Percentiles rank a stretch among this genome's conserved stretches.
Evolutionary conservation across 1,140 invertebrate genomes (phyloP).

Genomic region (Arctopsyche grandis): DNA sequence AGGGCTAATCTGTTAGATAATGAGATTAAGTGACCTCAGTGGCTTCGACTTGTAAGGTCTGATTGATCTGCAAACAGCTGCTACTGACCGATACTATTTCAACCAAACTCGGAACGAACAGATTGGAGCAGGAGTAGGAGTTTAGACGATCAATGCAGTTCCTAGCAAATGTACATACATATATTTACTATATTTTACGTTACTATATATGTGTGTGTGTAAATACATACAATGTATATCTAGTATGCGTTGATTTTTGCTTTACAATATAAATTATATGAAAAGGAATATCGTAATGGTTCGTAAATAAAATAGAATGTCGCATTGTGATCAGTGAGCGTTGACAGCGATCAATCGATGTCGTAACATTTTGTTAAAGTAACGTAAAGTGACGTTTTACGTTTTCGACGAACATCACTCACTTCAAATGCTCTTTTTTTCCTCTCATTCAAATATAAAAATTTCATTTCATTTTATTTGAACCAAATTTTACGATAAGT

Average conservation of each 20-base stretch:
- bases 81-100: conserved; percentile 39
- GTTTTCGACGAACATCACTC: not conserved
- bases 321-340: not conserved
- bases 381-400: conserved; percentile 6
- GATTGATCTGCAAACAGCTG: conserved; percentile 48
- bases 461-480: not conserved
- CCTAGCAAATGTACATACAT: not conserved
- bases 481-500: no score
- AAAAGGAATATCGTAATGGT: not conserved
- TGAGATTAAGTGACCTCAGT: conserved; percentile 39
- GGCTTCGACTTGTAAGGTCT: conserved; percentile 22
- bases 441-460: not conserved
- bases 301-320: not conserved
- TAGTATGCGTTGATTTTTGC: not conserved
- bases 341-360: conserved; percentile 10
- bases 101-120: not conserved
- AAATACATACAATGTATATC: no score
- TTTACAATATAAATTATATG: not conserved
- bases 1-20: conserved; percentile 38
- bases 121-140: not conserved
- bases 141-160: not conserved
- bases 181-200: no score
- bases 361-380: not conserved
- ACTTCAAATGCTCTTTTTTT: not conserved
- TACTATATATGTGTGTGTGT: no score